Base-by-base conservation (phyloP, 2,888 invertebrate genomes). In the Emmelina monodactyla region DNA sequence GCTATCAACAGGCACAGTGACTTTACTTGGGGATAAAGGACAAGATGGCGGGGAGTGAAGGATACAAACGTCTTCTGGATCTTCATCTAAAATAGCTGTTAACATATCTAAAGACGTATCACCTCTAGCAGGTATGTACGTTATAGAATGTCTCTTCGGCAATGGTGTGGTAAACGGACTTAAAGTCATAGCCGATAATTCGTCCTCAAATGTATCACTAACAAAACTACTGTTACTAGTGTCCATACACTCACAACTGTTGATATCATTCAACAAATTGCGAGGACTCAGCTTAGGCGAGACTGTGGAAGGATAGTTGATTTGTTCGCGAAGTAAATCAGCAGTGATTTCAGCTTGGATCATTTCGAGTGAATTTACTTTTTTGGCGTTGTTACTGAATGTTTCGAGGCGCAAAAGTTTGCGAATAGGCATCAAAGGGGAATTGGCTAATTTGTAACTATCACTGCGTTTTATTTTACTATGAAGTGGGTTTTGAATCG, bases 391-490 rank as follows among this genome's bases (percentile, higher is more conserved):
- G 46, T 52, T 59, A 40, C 66, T 57, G 53, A 81, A 81, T 51
- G 62, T 78, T 50, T 82, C 82, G 15, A 78, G 61, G 57, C 79
- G 82, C 31, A 82, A 60, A 45, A 82, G 76, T 58, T 84, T 87
- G 64, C 83, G 85, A 33, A 88, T 85, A 22, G 84, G 85, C 68
- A 86, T 82, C 43, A 86, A 82, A 14, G 86, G 85, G 46, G 85
- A 86, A 67, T 92, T 92, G 11, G 92, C 92, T 64, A 89, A 83
- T 45, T 91, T 86, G 60, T 92, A 92, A 68, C 92, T 92, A 62
- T 92, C 90, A 61, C 90, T 91, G 40, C 92, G 87, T 66, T 89
- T 90, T 31, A 92, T 79, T 70, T 85, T 85, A 45, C 53, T 64
- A 38, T 59, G 58, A 38, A 60, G 47, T 12, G 58, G 56, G 45